A percentile compares a stretch with the other conserved stretches of the same genome.
phyloP scores from a whole-genome alignment of 2,113 vertebrate genomes.

The Pluvialis apricaria region DNA sequence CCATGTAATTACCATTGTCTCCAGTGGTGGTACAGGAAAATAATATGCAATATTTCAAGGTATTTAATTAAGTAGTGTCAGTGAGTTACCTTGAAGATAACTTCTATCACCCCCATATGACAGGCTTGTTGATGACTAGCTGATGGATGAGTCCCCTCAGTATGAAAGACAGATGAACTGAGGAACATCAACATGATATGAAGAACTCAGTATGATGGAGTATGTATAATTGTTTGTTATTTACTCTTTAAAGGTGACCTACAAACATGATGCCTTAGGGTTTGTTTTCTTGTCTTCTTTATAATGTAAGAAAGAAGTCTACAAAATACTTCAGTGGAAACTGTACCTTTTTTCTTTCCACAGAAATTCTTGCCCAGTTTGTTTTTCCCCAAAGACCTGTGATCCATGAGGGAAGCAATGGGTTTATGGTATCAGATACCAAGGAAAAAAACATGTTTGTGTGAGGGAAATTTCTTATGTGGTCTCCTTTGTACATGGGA shows the following conservation, averaged over 20 bases:
- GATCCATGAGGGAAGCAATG: not conserved
- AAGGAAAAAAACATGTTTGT: not conserved
- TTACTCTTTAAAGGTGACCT: slow-evolving; percentile 45
- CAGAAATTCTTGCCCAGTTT: not conserved
- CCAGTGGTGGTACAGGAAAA: slow-evolving; percentile 19
- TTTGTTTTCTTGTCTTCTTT: not conserved
- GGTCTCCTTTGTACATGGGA: not conserved
- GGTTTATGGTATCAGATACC: not conserved
- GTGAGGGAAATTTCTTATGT: not conserved
- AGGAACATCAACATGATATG: not conserved
- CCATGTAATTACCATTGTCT: slow-evolving; percentile 48
- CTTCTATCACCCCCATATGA: slow-evolving; percentile 16
- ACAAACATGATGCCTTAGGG: not conserved
- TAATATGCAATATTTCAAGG: slow-evolving; percentile 55
- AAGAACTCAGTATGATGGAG: slow-evolving; percentile 23
- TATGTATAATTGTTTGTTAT: slow-evolving; percentile 31
- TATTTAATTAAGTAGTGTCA: slow-evolving; percentile 63
- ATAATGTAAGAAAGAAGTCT: not conserved
- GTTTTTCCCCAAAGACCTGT: not conserved
- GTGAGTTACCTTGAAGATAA: slow-evolving; percentile 57
- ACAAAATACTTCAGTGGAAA: not conserved
- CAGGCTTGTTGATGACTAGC: slow-evolving; percentile 29
- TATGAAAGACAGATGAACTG: slow-evolving; percentile 35
- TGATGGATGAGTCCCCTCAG: slow-evolving; percentile 39
- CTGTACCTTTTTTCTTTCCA: not conserved